phyloP scores from a whole-genome alignment of 2,113 vertebrate genomes.

The Myrmecobius fasciatus region DNA sequence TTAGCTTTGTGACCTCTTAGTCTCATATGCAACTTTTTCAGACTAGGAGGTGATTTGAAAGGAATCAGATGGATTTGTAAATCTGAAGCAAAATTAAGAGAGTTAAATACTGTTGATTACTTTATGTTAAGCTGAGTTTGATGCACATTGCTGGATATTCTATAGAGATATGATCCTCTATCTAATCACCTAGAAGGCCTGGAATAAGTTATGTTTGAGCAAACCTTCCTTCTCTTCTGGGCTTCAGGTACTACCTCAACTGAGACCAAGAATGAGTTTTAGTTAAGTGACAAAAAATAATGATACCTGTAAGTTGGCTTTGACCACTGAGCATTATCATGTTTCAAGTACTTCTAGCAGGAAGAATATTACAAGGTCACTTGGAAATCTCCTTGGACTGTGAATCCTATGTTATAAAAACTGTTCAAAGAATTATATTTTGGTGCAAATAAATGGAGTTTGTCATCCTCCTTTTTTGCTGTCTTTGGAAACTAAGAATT shows the following conservation, averaged over 20 bases:
- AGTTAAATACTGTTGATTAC: not conserved
- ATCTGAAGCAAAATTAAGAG: not conserved
- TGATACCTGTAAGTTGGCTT: not conserved
- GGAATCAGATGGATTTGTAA: not conserved
- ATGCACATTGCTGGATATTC: not conserved
- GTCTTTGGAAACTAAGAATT: not conserved
- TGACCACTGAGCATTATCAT: not conserved
- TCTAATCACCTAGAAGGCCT: too few relatives aligned
- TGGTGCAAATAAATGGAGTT: conserved; percentile 15
- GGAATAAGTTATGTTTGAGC: not conserved
- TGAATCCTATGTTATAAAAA: not conserved
- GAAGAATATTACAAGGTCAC: not conserved
- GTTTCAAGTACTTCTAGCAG: not conserved
- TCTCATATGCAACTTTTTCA: not conserved
- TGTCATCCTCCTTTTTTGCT: not conserved
- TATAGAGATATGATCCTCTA: not conserved
- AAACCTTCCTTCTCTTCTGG: not conserved
- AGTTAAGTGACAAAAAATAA: not conserved
- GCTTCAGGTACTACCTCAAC: not conserved
- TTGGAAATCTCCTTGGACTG: not conserved
- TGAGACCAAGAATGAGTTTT: not conserved
- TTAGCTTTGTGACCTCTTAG: not conserved
- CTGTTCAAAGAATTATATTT: conserved; percentile 6
- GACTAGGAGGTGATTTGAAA: not conserved
- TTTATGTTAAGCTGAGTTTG: not conserved